A percentile compares a stretch with the other conserved stretches of the same genome.
Evolutionary conservation across 2,797 vertebrate species (phyloP).

Genomic region (Tenualosa thibaudeaui): DNA sequence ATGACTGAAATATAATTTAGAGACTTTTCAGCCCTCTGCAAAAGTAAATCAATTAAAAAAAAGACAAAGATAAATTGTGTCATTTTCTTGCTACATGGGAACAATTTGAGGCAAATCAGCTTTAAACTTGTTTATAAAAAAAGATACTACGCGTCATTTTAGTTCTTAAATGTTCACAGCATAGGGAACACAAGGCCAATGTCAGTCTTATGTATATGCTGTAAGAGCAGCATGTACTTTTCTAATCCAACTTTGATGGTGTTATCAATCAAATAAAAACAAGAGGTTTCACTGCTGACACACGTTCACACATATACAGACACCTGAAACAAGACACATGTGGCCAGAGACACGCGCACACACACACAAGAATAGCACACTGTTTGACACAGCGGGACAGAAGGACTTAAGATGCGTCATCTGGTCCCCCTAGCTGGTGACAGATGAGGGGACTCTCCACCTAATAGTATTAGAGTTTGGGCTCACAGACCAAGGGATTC

Average conservation of each 20-base stretch:
- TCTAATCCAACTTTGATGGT: slow-evolving; percentile 5
- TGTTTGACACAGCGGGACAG: slow-evolving; percentile 49
- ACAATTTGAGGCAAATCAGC: slow-evolving; percentile 22
- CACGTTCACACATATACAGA: slow-evolving; percentile 20
- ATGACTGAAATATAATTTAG: not conserved
- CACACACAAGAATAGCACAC: slow-evolving; percentile 36
- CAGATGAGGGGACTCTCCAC: slow-evolving; percentile 55
- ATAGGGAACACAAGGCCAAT: not conserved
- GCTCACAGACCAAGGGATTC: slow-evolving; percentile 13
- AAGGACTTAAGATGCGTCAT: slow-evolving; percentile 67
- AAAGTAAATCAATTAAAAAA: not conserved
- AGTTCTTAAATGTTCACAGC: not conserved
- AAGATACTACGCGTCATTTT: not conserved
- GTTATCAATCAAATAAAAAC: not conserved
- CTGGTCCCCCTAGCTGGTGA: slow-evolving; percentile 75
- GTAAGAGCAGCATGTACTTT: not conserved
- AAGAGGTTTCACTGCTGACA: slow-evolving; percentile 6
- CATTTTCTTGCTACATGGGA: not conserved
- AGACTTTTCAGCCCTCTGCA: not conserved
- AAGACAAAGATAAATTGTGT: not conserved
- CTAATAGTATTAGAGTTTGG: slow-evolving; percentile 40
- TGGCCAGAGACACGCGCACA: slow-evolving; percentile 14
- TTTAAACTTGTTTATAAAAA: slow-evolving; percentile 8
- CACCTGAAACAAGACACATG: slow-evolving; percentile 50
- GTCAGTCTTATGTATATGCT: not conserved